Evolutionary conservation across 2,888 invertebrate genomes (phyloP).

Genomic region (Ametastegia equiseti): DNA sequence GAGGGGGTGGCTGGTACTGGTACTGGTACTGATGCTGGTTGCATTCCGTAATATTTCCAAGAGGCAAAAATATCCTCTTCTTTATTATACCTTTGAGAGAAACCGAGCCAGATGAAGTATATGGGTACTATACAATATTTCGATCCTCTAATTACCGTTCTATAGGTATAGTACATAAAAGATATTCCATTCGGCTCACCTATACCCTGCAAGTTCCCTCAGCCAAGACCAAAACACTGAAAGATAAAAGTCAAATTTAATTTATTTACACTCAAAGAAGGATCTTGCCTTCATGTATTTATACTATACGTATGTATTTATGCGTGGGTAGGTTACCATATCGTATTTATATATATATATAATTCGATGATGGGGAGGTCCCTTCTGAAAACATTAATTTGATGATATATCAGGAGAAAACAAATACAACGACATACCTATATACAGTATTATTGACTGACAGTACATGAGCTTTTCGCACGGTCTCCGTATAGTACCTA

Average conservation of each 20-base stretch:
- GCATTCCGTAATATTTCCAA: slow-evolving; percentile 19
- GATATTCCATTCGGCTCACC: slow-evolving; percentile 2
- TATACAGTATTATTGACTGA: not conserved
- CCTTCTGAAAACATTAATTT: not conserved
- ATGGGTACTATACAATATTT: not conserved
- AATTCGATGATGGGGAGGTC: not conserved
- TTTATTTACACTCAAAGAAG: slow-evolving; percentile 2
- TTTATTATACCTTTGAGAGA: slow-evolving; percentile 41
- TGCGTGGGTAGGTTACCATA: not conserved
- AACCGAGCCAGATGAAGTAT: slow-evolving; percentile 22
- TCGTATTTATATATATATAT: not conserved
- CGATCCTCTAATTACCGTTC: slow-evolving; percentile 23
- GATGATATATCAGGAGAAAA: not conserved
- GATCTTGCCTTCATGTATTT: not conserved
- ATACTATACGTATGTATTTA: not conserved
- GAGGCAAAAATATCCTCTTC: slow-evolving; percentile 17
- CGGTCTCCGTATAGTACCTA: not conserved
- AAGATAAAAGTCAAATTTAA: not conserved
- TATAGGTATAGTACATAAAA: slow-evolving; percentile 6
- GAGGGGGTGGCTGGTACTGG: not conserved
- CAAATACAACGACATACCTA: not conserved
- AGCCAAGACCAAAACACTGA: not conserved
- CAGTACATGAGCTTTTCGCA: not conserved
- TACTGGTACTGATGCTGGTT: not conserved
- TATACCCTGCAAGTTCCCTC: not conserved